A percentile compares a stretch with the other conserved stretches of the same genome.
Evolutionary conservation across 2,888 invertebrate species (phyloP).

Genomic region (Andrena bicolor): DNA sequence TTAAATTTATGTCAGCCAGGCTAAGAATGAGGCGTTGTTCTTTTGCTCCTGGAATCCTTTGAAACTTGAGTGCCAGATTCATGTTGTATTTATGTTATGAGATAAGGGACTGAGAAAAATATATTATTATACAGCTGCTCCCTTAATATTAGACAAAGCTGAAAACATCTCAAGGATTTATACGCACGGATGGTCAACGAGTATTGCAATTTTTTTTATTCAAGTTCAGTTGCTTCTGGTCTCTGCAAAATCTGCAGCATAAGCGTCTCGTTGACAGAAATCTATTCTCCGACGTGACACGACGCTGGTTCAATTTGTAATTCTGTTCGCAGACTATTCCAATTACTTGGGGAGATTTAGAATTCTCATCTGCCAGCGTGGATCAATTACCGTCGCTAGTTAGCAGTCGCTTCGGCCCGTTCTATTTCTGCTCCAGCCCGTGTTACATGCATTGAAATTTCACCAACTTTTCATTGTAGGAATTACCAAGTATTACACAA

Average conservation of each 20-base stretch:
- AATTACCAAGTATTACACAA: not conserved
- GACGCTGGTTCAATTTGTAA: conserved; percentile 39
- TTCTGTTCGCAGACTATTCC: conserved; percentile 27
- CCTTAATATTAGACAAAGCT: too few relatives aligned
- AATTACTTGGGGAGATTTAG: conserved; percentile 27
- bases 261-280: conserved; percentile 32
- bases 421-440: conserved; percentile 5
- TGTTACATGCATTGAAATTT: not conserved
- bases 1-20: conserved; percentile 1
- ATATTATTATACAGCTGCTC: too few relatives aligned
- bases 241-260: not conserved
- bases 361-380: conserved; percentile 22
- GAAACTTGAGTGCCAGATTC: not conserved
- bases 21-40: not conserved
- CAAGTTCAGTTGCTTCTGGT: too few relatives aligned
- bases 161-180: too few relatives aligned
- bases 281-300: conserved; percentile 14
- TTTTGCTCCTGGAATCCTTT: not conserved
- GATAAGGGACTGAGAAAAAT: not conserved
- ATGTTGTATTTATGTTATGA: not conserved
- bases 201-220: too few relatives aligned
- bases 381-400: conserved; percentile 25
- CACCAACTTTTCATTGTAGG: not conserved
- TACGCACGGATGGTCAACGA: too few relatives aligned
- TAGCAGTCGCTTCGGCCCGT: conserved; percentile 4